Evolutionary conservation across 2,888 invertebrate genomes (phyloP).

Genomic region (Protodeltote pygarga): DNA sequence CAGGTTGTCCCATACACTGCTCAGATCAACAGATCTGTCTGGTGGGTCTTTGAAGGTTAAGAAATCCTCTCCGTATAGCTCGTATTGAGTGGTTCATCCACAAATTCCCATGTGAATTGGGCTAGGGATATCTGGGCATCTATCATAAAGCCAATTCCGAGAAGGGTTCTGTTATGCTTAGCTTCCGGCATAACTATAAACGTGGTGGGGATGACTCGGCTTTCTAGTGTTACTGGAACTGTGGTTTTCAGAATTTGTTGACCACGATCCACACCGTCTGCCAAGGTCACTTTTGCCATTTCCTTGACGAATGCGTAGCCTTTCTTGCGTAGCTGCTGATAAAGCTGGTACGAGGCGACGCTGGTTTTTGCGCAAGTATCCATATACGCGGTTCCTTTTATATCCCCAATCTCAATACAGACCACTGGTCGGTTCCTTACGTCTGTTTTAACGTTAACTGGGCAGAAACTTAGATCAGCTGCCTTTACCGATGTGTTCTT

Average conservation of each 20-base stretch:
- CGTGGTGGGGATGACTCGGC: not conserved
- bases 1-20: too few relatives aligned
- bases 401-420: not conserved
- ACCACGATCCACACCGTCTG: constrained; percentile 7
- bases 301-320: constrained; percentile 1
- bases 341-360: constrained; percentile 11
- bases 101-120: constrained; percentile 25
- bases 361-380: constrained; percentile 14
- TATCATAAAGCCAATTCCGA: constrained; percentile 3
- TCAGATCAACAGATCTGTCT: too few relatives aligned
- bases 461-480: constrained; percentile 9
- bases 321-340: not conserved
- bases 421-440: constrained; percentile 5
- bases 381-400: constrained; percentile 2
- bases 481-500: not conserved
- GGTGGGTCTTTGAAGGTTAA: too few relatives aligned
- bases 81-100: too few relatives aligned
- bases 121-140: constrained; percentile 43
- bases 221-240: not conserved
- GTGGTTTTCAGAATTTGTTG: not conserved
- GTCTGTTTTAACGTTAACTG: not conserved
- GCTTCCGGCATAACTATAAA: constrained; percentile 7
- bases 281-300: constrained; percentile 1
- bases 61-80: too few relatives aligned
- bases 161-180: constrained; percentile 7